Percentiles rank a stretch among this genome's conserved stretches.
These are phyloP conservation scores for Gymnocheta viridis DNA, from an alignment of 2,888 invertebrate species.

Conservation along the genomic window DNA sequence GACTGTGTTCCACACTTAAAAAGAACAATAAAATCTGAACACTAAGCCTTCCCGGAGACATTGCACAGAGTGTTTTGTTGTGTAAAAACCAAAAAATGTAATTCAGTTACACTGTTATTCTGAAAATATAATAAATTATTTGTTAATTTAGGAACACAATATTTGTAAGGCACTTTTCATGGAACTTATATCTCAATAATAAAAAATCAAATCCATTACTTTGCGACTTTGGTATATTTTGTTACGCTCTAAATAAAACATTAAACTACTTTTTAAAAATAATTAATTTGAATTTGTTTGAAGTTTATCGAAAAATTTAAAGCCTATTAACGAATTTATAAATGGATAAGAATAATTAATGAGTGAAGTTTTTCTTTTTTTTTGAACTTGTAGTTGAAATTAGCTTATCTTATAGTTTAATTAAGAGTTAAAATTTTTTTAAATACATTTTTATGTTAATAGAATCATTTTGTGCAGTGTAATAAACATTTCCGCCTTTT, in stretches of 20 bases:
- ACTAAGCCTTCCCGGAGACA: conserved; percentile 24
- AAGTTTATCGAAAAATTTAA: neutral
- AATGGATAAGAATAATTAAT: too few species aligned
- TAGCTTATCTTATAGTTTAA: too few species aligned
- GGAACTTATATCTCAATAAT: neutral
- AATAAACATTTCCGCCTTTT: conserved; percentile 50
- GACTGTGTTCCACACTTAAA: conserved; percentile 12
- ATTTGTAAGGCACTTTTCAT: neutral
- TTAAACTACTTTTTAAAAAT: neutral
- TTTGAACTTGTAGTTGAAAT: too few species aligned
- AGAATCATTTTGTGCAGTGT: conserved; percentile 6
- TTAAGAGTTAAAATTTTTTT: neutral
- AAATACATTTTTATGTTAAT: neutral
- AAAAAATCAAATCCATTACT: neutral
- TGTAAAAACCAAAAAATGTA: conserved; percentile 12
- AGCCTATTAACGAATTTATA: neutral
- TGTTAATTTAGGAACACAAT: neutral
- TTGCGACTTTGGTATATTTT: conserved; percentile 5
- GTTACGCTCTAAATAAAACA: conserved; percentile 21
- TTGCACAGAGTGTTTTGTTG: neutral
- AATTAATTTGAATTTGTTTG: conserved; percentile 3
- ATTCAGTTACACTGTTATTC: conserved; percentile 38
- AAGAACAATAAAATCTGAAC: conserved; percentile 29
- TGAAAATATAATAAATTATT: conserved; percentile 42
- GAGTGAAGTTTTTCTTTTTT: too few species aligned